These are phyloP conservation scores for Sarcophilus harrisii DNA, from an alignment of 2,797 vertebrate species.

Conservation along the genomic window DNA sequence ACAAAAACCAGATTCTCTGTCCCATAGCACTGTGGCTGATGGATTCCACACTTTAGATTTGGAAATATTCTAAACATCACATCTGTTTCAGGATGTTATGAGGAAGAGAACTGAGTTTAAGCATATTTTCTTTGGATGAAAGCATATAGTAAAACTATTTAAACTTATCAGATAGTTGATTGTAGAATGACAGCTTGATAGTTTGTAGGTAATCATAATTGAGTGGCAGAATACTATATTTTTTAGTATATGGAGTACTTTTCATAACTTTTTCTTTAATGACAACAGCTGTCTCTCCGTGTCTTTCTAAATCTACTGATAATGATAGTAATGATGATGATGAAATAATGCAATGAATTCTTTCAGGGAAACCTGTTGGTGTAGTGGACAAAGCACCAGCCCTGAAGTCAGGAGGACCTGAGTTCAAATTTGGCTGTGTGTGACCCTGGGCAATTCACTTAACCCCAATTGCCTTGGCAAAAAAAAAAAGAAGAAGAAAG, in stretches of 20 bases:
- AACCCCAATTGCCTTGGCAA: too few relatives aligned
- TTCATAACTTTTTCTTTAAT: background rate
- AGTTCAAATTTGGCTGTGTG: too few relatives aligned
- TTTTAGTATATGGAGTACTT: background rate
- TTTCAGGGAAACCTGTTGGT: too few relatives aligned
- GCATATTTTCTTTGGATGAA: background rate
- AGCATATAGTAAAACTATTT: background rate
- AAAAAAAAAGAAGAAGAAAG: too few relatives aligned
- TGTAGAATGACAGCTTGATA: background rate
- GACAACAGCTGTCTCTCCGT: background rate
- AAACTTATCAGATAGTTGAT: background rate
- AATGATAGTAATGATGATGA: background rate
- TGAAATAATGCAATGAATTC: background rate
- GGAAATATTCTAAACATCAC: background rate
- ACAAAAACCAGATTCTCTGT: background rate
- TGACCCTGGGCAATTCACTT: too few relatives aligned
- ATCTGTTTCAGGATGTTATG: background rate
- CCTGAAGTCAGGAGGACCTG: too few relatives aligned
- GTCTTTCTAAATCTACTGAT: background rate
- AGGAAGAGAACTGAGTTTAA: background rate
- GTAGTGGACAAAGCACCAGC: too few relatives aligned
- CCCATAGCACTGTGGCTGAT: background rate
- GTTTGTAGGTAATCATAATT: background rate
- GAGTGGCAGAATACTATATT: background rate
- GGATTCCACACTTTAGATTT: slow-evolving; percentile 9